phyloP scores from a whole-genome alignment of 2,797 vertebrate species.

The Melanotaenia nigrans region DNA sequence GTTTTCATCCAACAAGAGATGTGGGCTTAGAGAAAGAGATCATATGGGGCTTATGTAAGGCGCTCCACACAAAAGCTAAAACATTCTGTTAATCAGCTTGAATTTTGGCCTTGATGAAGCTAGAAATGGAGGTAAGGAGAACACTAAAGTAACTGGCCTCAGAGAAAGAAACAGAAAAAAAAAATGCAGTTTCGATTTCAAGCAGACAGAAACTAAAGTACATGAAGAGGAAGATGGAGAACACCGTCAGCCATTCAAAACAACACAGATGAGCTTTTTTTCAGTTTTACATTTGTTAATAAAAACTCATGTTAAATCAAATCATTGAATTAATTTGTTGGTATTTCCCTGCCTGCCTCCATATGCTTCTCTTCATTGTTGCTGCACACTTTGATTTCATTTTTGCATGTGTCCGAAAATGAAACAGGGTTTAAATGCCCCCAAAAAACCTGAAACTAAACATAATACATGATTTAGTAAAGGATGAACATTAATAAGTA shows the following conservation, averaged over 20 bases:
- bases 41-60: constrained; percentile 65
- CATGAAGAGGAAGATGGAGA: neutral
- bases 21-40: constrained; percentile 61
- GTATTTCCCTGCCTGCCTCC: neutral
- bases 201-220: constrained; percentile 16
- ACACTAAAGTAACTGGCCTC: constrained; percentile 6
- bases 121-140: neutral
- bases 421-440: too few relatives aligned
- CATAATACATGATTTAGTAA: too few relatives aligned
- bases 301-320: neutral
- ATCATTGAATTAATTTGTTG: neutral
- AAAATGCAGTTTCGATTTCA: neutral
- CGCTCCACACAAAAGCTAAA: constrained; percentile 44
- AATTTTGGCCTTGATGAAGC: constrained; percentile 31
- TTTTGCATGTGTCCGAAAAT: neutral
- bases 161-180: constrained; percentile 7
- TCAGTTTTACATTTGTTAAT: neutral
- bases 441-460: too few relatives aligned
- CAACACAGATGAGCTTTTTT: neutral
- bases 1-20: constrained; percentile 43
- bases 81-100: constrained; percentile 43
- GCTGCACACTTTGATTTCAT: constrained; percentile 21
- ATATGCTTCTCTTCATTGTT: neutral
- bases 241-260: neutral
- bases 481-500: too few relatives aligned